phyloP scores from a whole-genome alignment of 2,797 vertebrate genomes.

The Muraenolepis orangiensis region DNA sequence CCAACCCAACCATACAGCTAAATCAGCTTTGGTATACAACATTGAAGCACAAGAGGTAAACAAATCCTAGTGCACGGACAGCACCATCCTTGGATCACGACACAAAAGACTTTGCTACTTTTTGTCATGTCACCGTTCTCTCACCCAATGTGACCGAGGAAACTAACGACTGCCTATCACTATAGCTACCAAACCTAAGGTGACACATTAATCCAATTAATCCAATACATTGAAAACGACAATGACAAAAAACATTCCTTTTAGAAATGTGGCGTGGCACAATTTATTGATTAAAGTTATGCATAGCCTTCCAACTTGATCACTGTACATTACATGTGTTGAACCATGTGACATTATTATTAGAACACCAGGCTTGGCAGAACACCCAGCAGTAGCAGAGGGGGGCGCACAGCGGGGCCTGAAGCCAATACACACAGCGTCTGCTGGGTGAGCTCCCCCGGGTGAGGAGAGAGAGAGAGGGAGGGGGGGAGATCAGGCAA shows the following conservation, averaged over 20 bases:
- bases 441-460: background rate
- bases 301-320: conserved; percentile 71
- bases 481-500: conserved; percentile 22
- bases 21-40: background rate
- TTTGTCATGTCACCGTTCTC: too few species aligned
- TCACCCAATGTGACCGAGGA: too few species aligned
- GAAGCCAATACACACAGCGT: conserved; percentile 36
- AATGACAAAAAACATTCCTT: conserved; percentile 42
- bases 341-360: conserved; percentile 71
- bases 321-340: conserved; percentile 71
- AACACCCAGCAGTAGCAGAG: conserved; percentile 43
- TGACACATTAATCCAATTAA: background rate
- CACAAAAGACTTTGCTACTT: too few species aligned
- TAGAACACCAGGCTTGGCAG: conserved; percentile 61
- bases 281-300: conserved; percentile 77
- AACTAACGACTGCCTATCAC: too few species aligned
- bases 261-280: conserved; percentile 63
- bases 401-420: too few species aligned
- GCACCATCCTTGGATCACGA: too few species aligned
- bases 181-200: background rate
- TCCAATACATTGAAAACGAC: too few species aligned
- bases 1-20: background rate
- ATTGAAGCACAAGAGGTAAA: background rate
- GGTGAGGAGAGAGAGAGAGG: background rate
- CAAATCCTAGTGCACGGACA: too few species aligned